Conservation (phyloP, 2,888 invertebrate species). For the Brenthis hecate region DNA sequence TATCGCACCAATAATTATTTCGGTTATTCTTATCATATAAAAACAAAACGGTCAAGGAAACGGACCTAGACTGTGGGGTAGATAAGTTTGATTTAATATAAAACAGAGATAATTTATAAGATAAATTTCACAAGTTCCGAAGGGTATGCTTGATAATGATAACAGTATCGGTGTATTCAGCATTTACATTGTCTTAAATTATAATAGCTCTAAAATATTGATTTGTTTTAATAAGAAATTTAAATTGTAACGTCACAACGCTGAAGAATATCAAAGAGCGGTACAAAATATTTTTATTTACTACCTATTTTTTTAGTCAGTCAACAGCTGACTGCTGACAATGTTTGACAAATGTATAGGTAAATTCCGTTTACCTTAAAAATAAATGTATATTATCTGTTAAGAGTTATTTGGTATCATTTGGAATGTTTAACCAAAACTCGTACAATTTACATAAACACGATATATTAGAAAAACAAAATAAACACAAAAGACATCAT, state of each 20-base stretch:
- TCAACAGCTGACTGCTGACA: slow-evolving; percentile 9
- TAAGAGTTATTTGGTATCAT: too few relatives aligned
- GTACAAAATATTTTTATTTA: slow-evolving; percentile 13
- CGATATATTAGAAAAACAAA: too few relatives aligned
- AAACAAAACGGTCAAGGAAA: slow-evolving; percentile 51
- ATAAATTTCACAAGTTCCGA: slow-evolving; percentile 29
- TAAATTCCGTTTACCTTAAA: too few relatives aligned
- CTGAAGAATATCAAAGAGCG: slow-evolving; percentile 7
- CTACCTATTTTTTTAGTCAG: background rate
- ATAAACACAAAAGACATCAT: too few relatives aligned
- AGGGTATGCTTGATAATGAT: slow-evolving; percentile 28
- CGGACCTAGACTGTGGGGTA: slow-evolving; percentile 57
- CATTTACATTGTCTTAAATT: slow-evolving; percentile 4
- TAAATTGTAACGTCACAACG: background rate
- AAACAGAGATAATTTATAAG: slow-evolving; percentile 29
- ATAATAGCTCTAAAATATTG: background rate
- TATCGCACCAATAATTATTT: slow-evolving; percentile 28
- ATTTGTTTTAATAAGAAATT: background rate
- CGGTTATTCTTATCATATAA: slow-evolving; percentile 42
- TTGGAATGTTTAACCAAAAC: too few relatives aligned
- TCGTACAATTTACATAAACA: too few relatives aligned
- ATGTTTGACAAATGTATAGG: too few relatives aligned
- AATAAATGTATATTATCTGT: too few relatives aligned
- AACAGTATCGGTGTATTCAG: background rate
- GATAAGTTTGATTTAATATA: slow-evolving; percentile 49